Base-by-base conservation (phyloP, 2,888 invertebrate species). In the Alentia gelatinosa region DNA sequence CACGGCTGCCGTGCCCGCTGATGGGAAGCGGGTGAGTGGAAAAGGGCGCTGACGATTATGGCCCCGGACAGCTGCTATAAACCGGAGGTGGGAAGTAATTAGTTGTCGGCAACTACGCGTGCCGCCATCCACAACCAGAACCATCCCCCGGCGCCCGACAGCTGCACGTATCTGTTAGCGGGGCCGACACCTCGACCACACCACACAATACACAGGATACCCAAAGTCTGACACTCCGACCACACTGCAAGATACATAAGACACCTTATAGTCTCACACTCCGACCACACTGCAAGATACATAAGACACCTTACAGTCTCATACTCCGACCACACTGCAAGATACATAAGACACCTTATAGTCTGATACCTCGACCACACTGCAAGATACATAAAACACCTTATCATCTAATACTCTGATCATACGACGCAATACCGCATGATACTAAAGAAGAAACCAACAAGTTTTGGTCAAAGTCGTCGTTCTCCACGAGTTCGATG, bases 71-170 rank as follows among this genome's bases (percentile, higher is more conserved):
- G 79, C 79, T 79, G 79, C 39, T 79, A 79, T 39, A 79, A 79
- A 79, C 79, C 79, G 35, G 79, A 79, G 79, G 79, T 79, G 79
- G 79, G 37, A 79, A 79, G 79, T 79, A 79, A 79, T 79, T 79
- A 79, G 79, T 79, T 79, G 79, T 79, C 79, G 79, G 79, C 79
- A 79, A 79, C 79, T 79, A 79, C 79, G 79, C 79, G 79, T 79
- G 79, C 79, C 79, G n/a, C 79, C 79, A 4, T 9, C 79, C 79
- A 26, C 30, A 30, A 68, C 30, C 68, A 26, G 68, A 26, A 68
- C 26, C 68, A 68, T 1, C 30, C 30, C 26, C 30, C 30, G 26
- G n/a, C 68, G 23, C 30, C 68, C 3, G 30, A 19, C 68, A 68
- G 68, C 68, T 68, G 68, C 26, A 19, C 30, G 26, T 68, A 26